These are phyloP conservation scores for Lamprotornis superbus DNA, from an alignment of 2,113 vertebrate genomes.

Conservation along the genomic window DNA sequence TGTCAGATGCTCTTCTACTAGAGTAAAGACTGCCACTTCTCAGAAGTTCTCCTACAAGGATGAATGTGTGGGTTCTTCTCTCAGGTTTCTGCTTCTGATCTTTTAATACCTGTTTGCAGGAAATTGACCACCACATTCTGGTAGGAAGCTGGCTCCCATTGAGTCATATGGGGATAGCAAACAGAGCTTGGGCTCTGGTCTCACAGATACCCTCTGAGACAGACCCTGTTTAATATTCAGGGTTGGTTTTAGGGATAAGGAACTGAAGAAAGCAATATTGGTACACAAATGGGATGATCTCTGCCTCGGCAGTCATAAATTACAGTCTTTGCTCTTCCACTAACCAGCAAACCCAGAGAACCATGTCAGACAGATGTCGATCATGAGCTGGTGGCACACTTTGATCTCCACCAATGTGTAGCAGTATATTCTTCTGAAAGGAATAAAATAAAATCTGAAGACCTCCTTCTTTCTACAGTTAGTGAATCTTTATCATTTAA, in stretches of 20 bases:
- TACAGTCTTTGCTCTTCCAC: not conserved
- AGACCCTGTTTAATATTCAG: not conserved
- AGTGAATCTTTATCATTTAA: not conserved
- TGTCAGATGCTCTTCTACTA: not conserved
- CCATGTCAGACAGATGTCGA: not conserved
- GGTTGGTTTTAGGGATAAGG: not conserved
- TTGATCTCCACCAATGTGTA: not conserved
- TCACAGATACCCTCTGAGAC: not conserved
- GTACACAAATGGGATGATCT: not conserved
- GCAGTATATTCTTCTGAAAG: not conserved
- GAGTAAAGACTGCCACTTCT: not conserved
- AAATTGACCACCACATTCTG: not conserved
- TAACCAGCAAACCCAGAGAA: not conserved
- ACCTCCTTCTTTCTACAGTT: not conserved
- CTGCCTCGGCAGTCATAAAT: not conserved
- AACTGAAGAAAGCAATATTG: not conserved
- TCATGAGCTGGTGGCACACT: not conserved
- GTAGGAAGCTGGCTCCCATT: not conserved
- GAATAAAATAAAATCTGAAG: not conserved
- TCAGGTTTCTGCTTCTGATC: not conserved
- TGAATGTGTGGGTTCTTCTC: not conserved
- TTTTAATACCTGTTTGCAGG: not conserved
- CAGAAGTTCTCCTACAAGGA: not conserved
- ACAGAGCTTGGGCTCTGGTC: not conserved
- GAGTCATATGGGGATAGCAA: not conserved